Evolutionary conservation across 2,113 vertebrate species (phyloP), one percentile per base, ranked within the genome.

Genomic region (Coptodon rendalli): DNA sequence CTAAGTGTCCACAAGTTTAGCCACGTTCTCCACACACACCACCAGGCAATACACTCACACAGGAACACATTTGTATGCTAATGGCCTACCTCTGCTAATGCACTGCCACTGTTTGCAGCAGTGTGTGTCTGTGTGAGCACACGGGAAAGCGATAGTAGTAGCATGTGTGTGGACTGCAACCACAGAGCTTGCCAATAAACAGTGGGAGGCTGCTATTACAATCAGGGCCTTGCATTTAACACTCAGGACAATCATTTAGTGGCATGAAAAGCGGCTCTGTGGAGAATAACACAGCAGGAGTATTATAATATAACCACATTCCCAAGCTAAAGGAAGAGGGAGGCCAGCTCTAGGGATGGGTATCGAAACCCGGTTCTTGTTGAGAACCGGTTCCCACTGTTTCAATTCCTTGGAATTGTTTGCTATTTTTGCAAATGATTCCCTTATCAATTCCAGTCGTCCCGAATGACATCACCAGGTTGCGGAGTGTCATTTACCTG

Each of bases 141-240:
- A 22, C 19, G 34, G 11, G 24, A 73, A 57, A 87, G 34, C 59
- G 50, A 85, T 81, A 54, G 40, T 13, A 24, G 84, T 73, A 16
- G 38, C n/a, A 22, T 80, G 54, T 56, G 50, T 73, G 57, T 87
- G 80, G 24, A 73, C 24, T 17, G 22, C 34, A 24, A 3, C 50
- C 56, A 53, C 40, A 16, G 24, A 57, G 38, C 38, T 7, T 24
- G n/a, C 45, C 61, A 54, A 71, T 81, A 84, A 83, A 87, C 82
- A 89, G 86, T 22, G 52, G 84, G 86, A 87, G 73, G 71, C 54
- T 61, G 43, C 86, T 87, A 84, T 91, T 91, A 85, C 88, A 91
- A 89, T 93, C 91, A 89, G 83, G 52, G n/a, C 59, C 61, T 68
- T 87, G 17, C 53, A 82, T 92, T 90, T 91, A 84, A 71, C 82